Evolutionary conservation across 2,797 vertebrate genomes (phyloP), one percentile per base, ranked within the genome.

Genomic region (Rhynchotus rufescens): DNA sequence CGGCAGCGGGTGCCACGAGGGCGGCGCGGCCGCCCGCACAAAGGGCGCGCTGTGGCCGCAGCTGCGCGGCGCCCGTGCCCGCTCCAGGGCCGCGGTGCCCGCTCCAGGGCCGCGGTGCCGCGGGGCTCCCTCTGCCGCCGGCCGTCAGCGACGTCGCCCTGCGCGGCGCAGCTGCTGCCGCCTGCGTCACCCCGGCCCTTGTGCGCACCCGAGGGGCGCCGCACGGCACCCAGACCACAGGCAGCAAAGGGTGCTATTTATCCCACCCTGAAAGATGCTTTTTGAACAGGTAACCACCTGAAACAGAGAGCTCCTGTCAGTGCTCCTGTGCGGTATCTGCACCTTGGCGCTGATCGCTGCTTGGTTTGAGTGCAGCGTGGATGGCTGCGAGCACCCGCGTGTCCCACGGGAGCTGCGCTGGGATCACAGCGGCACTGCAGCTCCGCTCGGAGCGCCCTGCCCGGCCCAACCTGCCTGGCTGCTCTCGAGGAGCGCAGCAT

Each of bases 181-280:
- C 26, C 51, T 9, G 51, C 7, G 51, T 52, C 51, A 28, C 28
- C 8, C 17, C 28, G 7, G 25, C 59, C 36, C 45, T 34, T 22
- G 1, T 10, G 22, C 1, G 2, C 2, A 4, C 45, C 45, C 20
- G 7, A 17, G 6, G 44, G 42, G 42, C 36, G 42, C 42, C 42
- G 13, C 0, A 2, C 42, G 34, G 38, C 1, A 3, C 52, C 36
- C 51, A 23, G 0, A 0, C 56, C 7, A 34, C 1, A 14, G 85
- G 34, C 40, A 26, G 52, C 51, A 3, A 3, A 23, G 42, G 74
- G 59, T 17, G 40, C 69, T 45, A 8, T 1, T 17, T 73, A 3
- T 15, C 21, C 40, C 44, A 36, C 34, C 25, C 30, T 17, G 42
- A 21, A 52, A 64, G 34, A 60, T 0, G 4, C 64, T 0, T 11